Evolutionary conservation across 2,113 vertebrate genomes (phyloP).

Genomic region (Ahaetulla prasina): DNA sequence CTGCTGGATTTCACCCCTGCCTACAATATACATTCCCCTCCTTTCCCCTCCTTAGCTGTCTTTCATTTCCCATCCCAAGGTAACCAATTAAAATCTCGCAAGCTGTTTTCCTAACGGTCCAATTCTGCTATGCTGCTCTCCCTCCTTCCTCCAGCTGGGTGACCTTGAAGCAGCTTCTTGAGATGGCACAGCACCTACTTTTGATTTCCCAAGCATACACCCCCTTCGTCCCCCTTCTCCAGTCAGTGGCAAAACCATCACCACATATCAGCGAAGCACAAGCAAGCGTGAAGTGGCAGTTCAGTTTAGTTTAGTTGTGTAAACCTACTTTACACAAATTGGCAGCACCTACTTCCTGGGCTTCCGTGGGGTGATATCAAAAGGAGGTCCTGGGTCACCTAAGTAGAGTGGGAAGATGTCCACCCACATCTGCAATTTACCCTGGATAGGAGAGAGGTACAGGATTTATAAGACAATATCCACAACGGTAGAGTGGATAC

Average conservation of each 20-base stretch:
- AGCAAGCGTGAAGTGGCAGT: background rate
- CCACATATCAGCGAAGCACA: background rate
- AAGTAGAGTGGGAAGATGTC: slow-evolving; percentile 70
- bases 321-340: background rate
- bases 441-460: slow-evolving; percentile 37
- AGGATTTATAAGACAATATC: background rate
- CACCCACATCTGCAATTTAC: slow-evolving; percentile 77
- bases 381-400: slow-evolving; percentile 59
- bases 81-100: too few relatives aligned
- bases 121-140: background rate
- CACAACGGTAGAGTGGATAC: too few relatives aligned
- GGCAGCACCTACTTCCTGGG: slow-evolving; percentile 60
- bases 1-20: too few relatives aligned
- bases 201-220: too few relatives aligned
- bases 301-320: background rate
- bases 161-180: background rate
- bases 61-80: too few relatives aligned
- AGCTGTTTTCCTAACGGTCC: background rate
- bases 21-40: too few relatives aligned
- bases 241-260: background rate
- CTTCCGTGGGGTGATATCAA: slow-evolving; percentile 62
- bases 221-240: background rate
- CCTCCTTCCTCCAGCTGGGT: background rate
- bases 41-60: too few relatives aligned
- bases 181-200: too few relatives aligned